A percentile compares a stretch with the other conserved stretches of the same genome.
Conservation (phyloP, 2,113 vertebrate genomes). For the Lynx canadensis region DNA sequence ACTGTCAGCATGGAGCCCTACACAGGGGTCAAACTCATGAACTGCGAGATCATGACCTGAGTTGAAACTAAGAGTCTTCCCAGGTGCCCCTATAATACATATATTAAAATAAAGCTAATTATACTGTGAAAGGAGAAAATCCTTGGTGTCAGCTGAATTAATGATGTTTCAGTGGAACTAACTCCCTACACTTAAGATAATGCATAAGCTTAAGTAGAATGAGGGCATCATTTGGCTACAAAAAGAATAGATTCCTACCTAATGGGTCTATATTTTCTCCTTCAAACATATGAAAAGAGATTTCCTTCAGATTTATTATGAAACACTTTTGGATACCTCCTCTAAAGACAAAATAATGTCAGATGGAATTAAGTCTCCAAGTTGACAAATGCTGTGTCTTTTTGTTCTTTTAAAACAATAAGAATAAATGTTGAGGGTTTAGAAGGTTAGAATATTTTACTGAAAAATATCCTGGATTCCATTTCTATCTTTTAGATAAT, state of each 20-base stretch:
- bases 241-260: not conserved
- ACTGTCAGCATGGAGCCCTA: no score
- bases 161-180: not conserved
- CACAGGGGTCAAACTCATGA: no score
- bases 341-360: conserved; percentile 22
- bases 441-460: not conserved
- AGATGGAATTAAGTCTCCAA: not conserved
- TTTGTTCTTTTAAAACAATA: not conserved
- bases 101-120: not conserved
- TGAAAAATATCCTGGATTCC: not conserved
- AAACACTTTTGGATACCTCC: not conserved
- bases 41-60: no score
- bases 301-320: not conserved
- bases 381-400: not conserved
- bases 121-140: not conserved
- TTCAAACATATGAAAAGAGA: not conserved
- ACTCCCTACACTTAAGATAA: not conserved
- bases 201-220: not conserved
- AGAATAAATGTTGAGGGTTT: not conserved
- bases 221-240: not conserved
- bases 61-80: no score
- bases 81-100: not conserved
- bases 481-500: not conserved
- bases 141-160: not conserved
- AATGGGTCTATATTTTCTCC: not conserved